phyloP scores from a whole-genome alignment of 2,888 invertebrate species.

The Nymphalis c-album region DNA sequence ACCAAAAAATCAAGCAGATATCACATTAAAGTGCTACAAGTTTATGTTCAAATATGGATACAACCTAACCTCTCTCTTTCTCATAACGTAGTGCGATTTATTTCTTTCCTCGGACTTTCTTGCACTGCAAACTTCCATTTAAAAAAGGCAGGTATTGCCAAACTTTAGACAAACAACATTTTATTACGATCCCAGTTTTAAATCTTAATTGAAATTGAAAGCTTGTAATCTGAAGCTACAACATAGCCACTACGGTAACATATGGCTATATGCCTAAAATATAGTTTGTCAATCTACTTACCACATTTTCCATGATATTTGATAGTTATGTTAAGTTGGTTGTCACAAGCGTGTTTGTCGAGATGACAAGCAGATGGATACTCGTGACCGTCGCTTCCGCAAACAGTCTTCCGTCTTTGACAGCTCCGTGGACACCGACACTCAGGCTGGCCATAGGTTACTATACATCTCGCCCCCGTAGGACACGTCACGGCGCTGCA shows the following conservation, averaged over 20 bases:
- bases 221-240: background rate
- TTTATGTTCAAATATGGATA: no score
- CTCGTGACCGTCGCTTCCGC: conserved; percentile 92
- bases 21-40: no score
- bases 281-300: conserved; percentile 67
- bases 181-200: no score
- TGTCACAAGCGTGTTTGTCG: conserved; percentile 89
- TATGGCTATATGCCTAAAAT: no score
- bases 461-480: conserved; percentile 85
- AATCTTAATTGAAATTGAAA: no score
- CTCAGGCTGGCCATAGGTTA: conserved; percentile 85
- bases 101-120: no score
- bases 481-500: conserved; percentile 86
- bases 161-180: no score
- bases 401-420: conserved; percentile 90
- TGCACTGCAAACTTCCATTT: no score
- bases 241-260: background rate
- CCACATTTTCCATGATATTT: conserved; percentile 94
- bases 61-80: no score
- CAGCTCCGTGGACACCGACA: conserved; percentile 82
- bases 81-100: no score
- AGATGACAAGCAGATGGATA: conserved; percentile 94
- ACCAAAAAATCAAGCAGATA: no score
- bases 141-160: no score
- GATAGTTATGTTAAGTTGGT: conserved; percentile 87